These are phyloP conservation scores for Sphyrna mokarran DNA, from an alignment of 2,113 vertebrate species.

Conservation along the genomic window DNA sequence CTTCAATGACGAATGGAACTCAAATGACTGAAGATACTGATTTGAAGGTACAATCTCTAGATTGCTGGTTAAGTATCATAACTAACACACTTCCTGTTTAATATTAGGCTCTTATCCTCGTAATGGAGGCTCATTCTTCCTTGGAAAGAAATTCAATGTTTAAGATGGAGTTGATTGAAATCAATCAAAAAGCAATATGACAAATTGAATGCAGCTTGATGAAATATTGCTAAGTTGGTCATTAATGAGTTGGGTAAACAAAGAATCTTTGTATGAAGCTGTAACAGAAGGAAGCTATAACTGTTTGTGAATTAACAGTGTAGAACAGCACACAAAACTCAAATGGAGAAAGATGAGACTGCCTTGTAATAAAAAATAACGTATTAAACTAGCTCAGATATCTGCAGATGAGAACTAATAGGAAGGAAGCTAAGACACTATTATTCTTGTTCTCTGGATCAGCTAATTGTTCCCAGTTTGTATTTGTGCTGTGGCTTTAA, in stretches of 20 bases:
- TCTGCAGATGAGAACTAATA: background rate
- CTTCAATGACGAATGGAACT: background rate
- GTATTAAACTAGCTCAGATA: background rate
- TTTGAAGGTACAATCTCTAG: background rate
- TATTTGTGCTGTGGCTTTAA: background rate
- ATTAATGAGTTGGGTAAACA: background rate
- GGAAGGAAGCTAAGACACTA: background rate
- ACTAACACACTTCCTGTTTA: no score
- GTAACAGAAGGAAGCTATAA: background rate
- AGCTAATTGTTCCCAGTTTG: background rate
- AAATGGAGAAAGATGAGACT: background rate
- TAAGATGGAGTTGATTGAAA: background rate
- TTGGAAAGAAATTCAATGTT: background rate
- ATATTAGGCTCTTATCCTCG: background rate
- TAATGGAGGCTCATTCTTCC: background rate
- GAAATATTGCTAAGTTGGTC: background rate
- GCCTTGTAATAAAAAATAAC: background rate
- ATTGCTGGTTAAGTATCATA: background rate
- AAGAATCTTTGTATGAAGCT: background rate
- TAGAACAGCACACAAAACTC: background rate
- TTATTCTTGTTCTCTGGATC: background rate
- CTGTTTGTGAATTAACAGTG: background rate
- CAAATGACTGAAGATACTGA: background rate
- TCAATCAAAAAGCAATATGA: background rate
- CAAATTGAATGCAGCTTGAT: background rate